phyloP scores from a whole-genome alignment of 2,888 invertebrate genomes.

The Sarcophaga caerulescens region DNA sequence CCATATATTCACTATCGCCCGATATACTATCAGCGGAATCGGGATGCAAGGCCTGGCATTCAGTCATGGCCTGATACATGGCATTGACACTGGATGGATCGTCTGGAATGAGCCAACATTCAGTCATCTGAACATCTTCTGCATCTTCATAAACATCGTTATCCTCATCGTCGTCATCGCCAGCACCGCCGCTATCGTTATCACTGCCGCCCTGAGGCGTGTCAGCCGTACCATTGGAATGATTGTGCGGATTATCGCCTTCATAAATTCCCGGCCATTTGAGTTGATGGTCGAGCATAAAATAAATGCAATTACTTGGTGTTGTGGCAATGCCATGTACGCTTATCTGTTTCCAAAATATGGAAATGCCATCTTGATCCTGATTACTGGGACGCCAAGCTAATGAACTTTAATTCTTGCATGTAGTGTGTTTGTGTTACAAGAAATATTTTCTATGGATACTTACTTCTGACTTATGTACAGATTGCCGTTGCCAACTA shows the following conservation, averaged over 20 bases:
- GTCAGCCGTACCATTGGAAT: conserved; percentile 64
- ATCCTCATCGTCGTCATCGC: conserved; percentile 74
- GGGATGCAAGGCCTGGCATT: conserved; percentile 91
- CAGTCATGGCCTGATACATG: conserved; percentile 88
- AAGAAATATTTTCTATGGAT: background rate
- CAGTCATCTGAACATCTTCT: conserved; percentile 83
- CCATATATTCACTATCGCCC: conserved; percentile 79
- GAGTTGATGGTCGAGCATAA: conserved; percentile 79
- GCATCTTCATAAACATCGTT: conserved; percentile 78
- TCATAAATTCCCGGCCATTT: conserved; percentile 78
- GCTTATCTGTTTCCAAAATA: conserved; percentile 79
- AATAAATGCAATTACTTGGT: conserved; percentile 78
- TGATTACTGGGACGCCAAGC: conserved; percentile 78
- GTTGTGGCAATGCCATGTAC: conserved; percentile 79
- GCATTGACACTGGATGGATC: conserved; percentile 84
- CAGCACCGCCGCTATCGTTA: conserved; percentile 72
- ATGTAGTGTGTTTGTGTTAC: conserved; percentile 1
- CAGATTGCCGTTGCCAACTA: conserved; percentile 77
- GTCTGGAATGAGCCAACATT: conserved; percentile 87
- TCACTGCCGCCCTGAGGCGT: conserved; percentile 63
- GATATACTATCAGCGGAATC: conserved; percentile 85
- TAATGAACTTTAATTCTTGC: conserved; percentile 73
- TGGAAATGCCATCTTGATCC: conserved; percentile 77
- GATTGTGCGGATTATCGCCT: conserved; percentile 28
- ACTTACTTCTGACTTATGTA: conserved; percentile 79